Conservation (phyloP, 2,797 vertebrate genomes). For the Gambusia yucatana region DNA sequence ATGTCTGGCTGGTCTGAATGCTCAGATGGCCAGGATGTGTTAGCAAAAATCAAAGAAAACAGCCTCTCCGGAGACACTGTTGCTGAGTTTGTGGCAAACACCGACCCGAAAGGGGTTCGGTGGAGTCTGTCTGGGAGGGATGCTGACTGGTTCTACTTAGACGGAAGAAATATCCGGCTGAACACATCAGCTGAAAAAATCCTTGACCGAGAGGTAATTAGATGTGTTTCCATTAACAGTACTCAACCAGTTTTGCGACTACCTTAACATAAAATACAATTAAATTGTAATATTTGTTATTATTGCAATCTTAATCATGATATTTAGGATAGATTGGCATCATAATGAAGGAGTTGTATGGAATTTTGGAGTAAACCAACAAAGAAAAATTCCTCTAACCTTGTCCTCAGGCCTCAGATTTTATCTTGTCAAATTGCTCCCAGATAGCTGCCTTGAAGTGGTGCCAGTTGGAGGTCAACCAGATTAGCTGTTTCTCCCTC, state of each 20-base stretch:
- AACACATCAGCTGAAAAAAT: constrained; percentile 75
- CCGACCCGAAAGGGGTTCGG: constrained; percentile 58
- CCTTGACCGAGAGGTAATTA: constrained; percentile 83
- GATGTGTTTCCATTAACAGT: background rate
- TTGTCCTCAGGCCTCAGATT: constrained; percentile 39
- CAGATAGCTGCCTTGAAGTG: constrained; percentile 49
- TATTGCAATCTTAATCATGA: background rate
- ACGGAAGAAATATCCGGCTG: constrained; percentile 80
- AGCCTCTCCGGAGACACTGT: constrained; percentile 82
- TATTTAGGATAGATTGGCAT: background rate
- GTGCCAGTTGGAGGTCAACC: constrained; percentile 46
- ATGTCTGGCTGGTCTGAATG: constrained; percentile 81
- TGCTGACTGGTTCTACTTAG: constrained; percentile 86
- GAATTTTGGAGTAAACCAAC: constrained; percentile 35
- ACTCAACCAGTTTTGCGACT: background rate
- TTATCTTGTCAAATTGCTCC: constrained; percentile 49
- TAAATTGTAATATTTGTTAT: background rate
- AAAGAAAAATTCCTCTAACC: constrained; percentile 28
- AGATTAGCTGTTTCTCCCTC: constrained; percentile 45
- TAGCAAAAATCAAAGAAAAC: constrained; percentile 84
- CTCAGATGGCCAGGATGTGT: constrained; percentile 82
- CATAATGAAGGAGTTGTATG: background rate
- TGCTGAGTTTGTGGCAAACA: constrained; percentile 73
- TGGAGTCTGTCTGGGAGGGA: constrained; percentile 82
- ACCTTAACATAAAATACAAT: background rate